Evolutionary conservation across 2,113 vertebrate species (phyloP).

Genomic region (Carassius carassius): DNA sequence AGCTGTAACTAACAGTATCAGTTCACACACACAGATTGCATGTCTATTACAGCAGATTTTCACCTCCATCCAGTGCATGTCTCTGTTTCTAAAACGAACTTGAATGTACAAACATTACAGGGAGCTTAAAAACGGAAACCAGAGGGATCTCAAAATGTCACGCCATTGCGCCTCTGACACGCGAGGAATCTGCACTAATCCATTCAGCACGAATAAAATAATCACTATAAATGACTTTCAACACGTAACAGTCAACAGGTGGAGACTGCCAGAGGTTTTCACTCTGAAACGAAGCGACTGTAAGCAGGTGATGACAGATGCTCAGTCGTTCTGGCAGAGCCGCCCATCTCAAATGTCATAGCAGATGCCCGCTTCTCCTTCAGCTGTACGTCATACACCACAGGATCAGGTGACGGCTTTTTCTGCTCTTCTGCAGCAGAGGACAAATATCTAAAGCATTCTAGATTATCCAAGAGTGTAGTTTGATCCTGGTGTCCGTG

Average conservation of each 20-base stretch:
- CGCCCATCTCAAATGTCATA: constrained; percentile 60
- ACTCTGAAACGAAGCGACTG: neutral
- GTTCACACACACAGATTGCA: neutral
- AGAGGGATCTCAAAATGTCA: neutral
- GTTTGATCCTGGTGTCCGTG: constrained; percentile 24
- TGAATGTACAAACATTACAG: neutral
- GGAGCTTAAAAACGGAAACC: neutral
- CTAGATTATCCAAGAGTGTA: constrained; percentile 14
- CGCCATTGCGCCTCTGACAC: neutral
- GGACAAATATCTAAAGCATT: constrained; percentile 39
- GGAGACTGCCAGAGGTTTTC: neutral
- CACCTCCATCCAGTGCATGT: neutral
- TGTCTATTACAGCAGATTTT: neutral
- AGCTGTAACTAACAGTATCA: neutral
- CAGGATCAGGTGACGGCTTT: constrained; percentile 56
- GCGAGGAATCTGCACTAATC: neutral
- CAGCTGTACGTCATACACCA: constrained; percentile 52
- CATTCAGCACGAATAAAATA: constrained; percentile 9
- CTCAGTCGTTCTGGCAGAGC: constrained; percentile 28
- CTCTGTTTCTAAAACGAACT: neutral
- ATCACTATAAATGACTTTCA: constrained; percentile 24
- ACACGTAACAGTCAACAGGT: constrained; percentile 8
- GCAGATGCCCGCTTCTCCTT: constrained; percentile 45
- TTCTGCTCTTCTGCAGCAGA: constrained; percentile 38
- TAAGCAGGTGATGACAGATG: constrained; percentile 35